Evolutionary conservation across 2,888 invertebrate species (phyloP), one percentile per base, ranked within the genome.

Genomic region (Tetheella fluctuosa): DNA sequence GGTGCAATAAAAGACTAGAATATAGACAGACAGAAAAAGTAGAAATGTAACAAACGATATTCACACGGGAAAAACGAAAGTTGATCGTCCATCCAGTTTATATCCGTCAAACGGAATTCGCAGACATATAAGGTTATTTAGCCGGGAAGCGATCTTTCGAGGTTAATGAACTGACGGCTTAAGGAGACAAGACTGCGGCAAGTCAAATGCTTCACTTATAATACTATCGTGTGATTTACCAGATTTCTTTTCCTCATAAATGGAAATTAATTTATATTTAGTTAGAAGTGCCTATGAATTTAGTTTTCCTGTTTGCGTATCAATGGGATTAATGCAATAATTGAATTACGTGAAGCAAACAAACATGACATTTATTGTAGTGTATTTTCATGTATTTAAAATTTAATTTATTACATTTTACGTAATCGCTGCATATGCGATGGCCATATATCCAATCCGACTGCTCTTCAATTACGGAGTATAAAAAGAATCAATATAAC

Each of bases 101-200:
- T 71, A 73, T 75, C 73, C 73, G 64, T n/a, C 59, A 58, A 55
- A 64, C 70, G 55, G 59, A 56, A 57, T 55, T 59, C 52, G 48
- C 48, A 48, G 54, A 73, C 76, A 59, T 64, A 73, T 73, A 75
- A 66, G 73, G 76, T 69, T 64, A 73, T 73, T 75, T 61, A 59
- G 28, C 64, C 57, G 62, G 39, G 58, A 55, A 37, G 55, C 55
- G 55, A 20, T 23, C 34, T 55, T 20, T 15, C 1, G 20, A 55
- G 55, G 55, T 34, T 23, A 23, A 34, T 7, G 55, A 55, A 55
- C 55, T 34, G 15, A 20, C 23, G 8, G 30, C 34, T 55, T 42
- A 37, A 55, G 34, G 37, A 54, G 34, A 55, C 34, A 23, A 34
- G 12, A 1, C 20, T 2, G 12, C 34, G 20, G 12, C 17, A 12